Base-by-base conservation (phyloP, 2,113 vertebrate species). In the Sturnira hondurensis region DNA sequence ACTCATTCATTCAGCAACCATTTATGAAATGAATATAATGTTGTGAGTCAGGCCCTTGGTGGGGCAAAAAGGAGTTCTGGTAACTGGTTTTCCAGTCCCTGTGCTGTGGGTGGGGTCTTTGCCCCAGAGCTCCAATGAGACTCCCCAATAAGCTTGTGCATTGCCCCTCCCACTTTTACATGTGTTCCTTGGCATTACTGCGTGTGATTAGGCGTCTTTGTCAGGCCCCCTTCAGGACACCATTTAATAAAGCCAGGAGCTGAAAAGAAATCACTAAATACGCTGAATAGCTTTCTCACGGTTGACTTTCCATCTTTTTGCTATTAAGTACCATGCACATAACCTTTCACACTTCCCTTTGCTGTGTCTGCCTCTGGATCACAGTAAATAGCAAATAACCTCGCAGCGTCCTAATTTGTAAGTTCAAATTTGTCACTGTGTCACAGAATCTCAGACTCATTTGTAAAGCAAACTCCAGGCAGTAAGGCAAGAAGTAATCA, bases 231-330 rank as follows among this genome's bases (percentile, higher is more conserved):
- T 98, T 98, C 97, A 97, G 98, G 97, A 98, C 85, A 96, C 96
- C 73, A 71, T 97, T 98, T 97, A 98, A 98, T 98, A 98, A 98
- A 98, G 94, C 93, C 94, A 96, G 96, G 96, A 98, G 96, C 97
- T 77, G 95, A 81, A 98, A 61, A 95, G 97, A 98, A 98, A 98
- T 96, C 22, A 96, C 95, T 97, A 98, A 98, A 98, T 91, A 94
- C 28, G 6, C 58, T 92, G 97, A 98, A 97, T 97, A 86, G 96
- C 70, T 97, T 98, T 97, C 98, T 97, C 96, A 98, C 71, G 96
- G 94, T 95, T 11, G 95, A 38, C 96, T 96, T 98, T 95, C 95
- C 95, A 43, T 74, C 88, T 98, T 97, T 94, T 97, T 97, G 95
- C 97, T 98, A 96, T 97, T 98, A 98, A 97, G 97, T 77, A 97